Evolutionary conservation across 2,888 invertebrate species (phyloP), one percentile per base, ranked within the genome.

Genomic region (Sialis lutaria): DNA sequence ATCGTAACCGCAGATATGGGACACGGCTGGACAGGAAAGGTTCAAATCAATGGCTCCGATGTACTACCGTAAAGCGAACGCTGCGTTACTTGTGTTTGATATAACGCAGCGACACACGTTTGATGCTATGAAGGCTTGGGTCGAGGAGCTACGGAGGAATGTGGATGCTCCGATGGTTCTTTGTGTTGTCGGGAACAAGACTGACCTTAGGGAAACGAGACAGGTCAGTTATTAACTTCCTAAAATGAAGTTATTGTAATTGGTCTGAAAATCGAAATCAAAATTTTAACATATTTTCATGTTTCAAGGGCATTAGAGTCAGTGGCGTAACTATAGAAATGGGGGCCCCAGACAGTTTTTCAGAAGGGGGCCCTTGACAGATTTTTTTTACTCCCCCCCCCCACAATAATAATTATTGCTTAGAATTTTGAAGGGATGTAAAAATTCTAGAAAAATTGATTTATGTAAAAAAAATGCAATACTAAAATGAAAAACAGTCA

Each of bases 21-120:
- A 89, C 63, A 89, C 89, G 1, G 88, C 89, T 0, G 89, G 89
- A 0, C 87, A 89, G 60, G 89, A 89, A 63, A 63, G 88, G 44
- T 93, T 90, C 62, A 74, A 85, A 50, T 82, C 92, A 0, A 91
- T 93, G 81, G 89, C 90, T 0, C 92, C 93, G 6, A 89, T 92
- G 88, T 93, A 92, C 62, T 93, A 93, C 61, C 70, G 92, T 45
- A 90, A 89, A 60, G 85, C 91, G 0, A 90, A 89, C 62, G 90
- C 88, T 0, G 92, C 92, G 0, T 71, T 92, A 44, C 67, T 92
- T 43, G 82, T 91, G 0, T 93, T 83, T 60, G 92, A 93, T 62
- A 76, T 93, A 51, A 84, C 89, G 4, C 78, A 81, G 50, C 67
- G 73, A 41, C 70, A 73, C 50, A 83, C 82, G 48, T 92, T 90